Percentiles rank a stretch among this genome's conserved stretches.
phyloP scores from a whole-genome alignment of 2,888 invertebrate species.

The Ypsolopha sequella region DNA sequence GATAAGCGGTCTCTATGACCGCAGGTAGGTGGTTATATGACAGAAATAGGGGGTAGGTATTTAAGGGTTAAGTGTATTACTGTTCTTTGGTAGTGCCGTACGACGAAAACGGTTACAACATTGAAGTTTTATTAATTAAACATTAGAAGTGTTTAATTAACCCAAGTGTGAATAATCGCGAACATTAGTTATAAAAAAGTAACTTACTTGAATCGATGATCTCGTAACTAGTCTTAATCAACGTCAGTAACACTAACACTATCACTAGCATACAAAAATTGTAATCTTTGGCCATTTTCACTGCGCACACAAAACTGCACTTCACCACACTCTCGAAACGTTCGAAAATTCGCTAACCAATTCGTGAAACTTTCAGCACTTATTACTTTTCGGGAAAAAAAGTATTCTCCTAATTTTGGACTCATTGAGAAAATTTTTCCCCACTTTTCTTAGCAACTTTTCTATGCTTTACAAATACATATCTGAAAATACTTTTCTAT shows the following conservation, averaged over 20 bases:
- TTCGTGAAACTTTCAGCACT: conserved; percentile 4
- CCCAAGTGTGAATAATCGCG: no score
- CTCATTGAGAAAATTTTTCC: conserved; percentile 33
- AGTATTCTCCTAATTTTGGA: conserved; percentile 18
- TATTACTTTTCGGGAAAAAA: conserved; percentile 11
- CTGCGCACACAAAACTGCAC: conserved; percentile 21
- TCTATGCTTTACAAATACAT: conserved; percentile 4
- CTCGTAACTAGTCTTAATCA: conserved; percentile 44
- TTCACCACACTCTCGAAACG: conserved; percentile 18
- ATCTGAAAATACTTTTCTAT: conserved; percentile 12
- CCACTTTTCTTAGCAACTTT: conserved; percentile 9
- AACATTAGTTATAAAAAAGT: neutral
- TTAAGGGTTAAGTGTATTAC: no score
- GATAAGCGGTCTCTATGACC: no score
- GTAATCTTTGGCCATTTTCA: conserved; percentile 37
- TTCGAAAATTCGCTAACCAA: conserved; percentile 8
- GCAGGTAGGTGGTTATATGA: no score
- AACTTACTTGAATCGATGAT: conserved; percentile 57
- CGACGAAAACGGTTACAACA: no score
- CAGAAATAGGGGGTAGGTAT: no score
- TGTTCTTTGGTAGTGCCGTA: no score
- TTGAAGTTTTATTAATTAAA: no score
- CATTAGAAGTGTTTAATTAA: no score
- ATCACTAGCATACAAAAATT: conserved; percentile 34
- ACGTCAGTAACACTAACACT: conserved; percentile 28